These are phyloP conservation scores for Rhinoraja longicauda DNA, from an alignment of 2,797 vertebrate species.

Conservation along the genomic window DNA sequence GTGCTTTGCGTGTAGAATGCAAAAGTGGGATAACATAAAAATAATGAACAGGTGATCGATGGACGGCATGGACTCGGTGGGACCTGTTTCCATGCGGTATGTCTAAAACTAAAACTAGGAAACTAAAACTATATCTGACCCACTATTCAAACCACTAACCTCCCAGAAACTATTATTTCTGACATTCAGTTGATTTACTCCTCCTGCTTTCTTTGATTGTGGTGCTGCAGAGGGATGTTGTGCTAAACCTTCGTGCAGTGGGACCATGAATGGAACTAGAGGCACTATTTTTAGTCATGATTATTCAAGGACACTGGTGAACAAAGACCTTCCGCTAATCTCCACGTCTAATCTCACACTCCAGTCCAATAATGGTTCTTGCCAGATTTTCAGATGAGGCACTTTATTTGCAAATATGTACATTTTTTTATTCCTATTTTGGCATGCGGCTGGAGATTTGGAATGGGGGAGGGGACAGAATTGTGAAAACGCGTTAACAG, in stretches of 20 bases:
- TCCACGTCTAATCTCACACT: background rate
- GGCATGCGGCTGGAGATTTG: background rate
- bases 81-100: too few relatives aligned
- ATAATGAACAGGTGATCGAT: too few relatives aligned
- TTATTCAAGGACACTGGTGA: constrained; percentile 16
- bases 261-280: background rate
- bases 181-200: constrained; percentile 19
- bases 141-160: background rate
- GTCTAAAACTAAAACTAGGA: background rate
- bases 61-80: too few relatives aligned
- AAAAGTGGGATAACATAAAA: too few relatives aligned
- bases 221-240: background rate
- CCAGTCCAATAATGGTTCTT: background rate
- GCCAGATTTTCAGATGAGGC: background rate
- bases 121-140: background rate
- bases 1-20: too few relatives aligned
- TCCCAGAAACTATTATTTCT: constrained; percentile 17
- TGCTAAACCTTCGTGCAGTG: background rate
- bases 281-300: constrained; percentile 8
- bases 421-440: background rate
- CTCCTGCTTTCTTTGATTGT: constrained; percentile 17
- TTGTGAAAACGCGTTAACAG: background rate
- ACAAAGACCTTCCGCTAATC: background rate
- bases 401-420: background rate
- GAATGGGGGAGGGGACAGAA: background rate